Evolutionary conservation across 2,113 vertebrate genomes (phyloP).

Genomic region (Chaetorhynchus papuensis): DNA sequence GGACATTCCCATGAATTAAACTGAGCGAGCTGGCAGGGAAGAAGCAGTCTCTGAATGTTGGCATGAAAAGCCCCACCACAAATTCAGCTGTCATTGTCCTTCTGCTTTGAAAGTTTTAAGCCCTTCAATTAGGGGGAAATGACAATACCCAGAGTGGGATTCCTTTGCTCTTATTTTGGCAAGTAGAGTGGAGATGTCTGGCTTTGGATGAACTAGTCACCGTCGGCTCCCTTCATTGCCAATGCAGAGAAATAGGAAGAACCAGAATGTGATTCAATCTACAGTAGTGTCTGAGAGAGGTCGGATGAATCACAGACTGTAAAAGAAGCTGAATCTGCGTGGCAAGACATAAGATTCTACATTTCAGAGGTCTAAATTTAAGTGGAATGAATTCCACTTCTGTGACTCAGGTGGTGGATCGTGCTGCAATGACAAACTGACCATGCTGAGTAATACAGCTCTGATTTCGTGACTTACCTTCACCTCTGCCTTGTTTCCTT

Average conservation of each 20-base stretch:
- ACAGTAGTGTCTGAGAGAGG: neutral
- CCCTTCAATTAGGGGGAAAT: constrained; percentile 30
- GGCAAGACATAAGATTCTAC: neutral
- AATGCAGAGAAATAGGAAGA: neutral
- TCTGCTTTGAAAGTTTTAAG: constrained; percentile 40
- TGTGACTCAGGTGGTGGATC: neutral
- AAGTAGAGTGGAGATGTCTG: neutral
- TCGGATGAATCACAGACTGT: constrained; percentile 35
- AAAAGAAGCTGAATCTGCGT: neutral
- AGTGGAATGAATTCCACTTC: neutral
- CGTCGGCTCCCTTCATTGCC: fast-evolving
- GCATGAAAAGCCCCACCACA: constrained; percentile 39
- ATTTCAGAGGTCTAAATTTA: neutral
- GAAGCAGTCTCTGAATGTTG: constrained; percentile 8
- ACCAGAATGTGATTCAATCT: constrained; percentile 11
- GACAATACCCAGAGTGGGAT: constrained; percentile 39
- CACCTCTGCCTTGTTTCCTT: neutral
- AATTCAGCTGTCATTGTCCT: constrained; percentile 47
- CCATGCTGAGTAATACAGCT: neutral
- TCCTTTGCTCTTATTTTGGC: constrained; percentile 32
- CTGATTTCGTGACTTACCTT: neutral
- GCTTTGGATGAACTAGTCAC: neutral
- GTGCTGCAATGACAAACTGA: neutral
- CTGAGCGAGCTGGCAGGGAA: constrained; percentile 28
- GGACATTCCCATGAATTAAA: constrained; percentile 60